These are phyloP conservation scores for Cirrhinus mrigala DNA, from an alignment of 2,797 vertebrate genomes.

Conservation along the genomic window DNA sequence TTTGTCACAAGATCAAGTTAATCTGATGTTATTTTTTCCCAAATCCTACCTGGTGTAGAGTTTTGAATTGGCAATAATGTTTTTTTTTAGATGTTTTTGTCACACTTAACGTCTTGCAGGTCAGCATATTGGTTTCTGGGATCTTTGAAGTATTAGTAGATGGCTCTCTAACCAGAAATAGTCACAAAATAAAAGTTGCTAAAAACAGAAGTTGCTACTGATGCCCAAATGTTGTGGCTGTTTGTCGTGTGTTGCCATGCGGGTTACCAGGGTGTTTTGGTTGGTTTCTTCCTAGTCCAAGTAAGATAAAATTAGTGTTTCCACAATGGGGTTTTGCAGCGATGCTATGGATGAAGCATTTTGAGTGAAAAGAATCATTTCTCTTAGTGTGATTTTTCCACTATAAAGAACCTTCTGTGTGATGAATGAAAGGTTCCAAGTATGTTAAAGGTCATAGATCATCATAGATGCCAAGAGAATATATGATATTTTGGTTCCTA, in stretches of 20 bases:
- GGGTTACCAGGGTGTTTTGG: too few species aligned
- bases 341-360: neutral
- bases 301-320: neutral
- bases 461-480: neutral
- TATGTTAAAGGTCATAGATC: neutral
- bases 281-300: too few species aligned
- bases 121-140: neutral
- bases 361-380: neutral
- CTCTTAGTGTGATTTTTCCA: neutral
- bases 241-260: neutral
- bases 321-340: neutral
- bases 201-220: neutral
- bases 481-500: neutral
- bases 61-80: too few species aligned
- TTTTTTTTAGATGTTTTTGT: too few species aligned
- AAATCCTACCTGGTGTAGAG: neutral
- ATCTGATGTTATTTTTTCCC: neutral
- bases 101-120: too few species aligned
- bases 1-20: too few species aligned
- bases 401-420: constrained; percentile 7
- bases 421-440: neutral
- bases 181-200: neutral
- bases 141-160: neutral
- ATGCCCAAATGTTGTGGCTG: neutral
- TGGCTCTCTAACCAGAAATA: neutral